Percentiles rank a stretch among this genome's conserved stretches.
These are phyloP conservation scores for Toxostoma redivivum DNA, from an alignment of 2,113 vertebrate genomes.

Conservation along the genomic window DNA sequence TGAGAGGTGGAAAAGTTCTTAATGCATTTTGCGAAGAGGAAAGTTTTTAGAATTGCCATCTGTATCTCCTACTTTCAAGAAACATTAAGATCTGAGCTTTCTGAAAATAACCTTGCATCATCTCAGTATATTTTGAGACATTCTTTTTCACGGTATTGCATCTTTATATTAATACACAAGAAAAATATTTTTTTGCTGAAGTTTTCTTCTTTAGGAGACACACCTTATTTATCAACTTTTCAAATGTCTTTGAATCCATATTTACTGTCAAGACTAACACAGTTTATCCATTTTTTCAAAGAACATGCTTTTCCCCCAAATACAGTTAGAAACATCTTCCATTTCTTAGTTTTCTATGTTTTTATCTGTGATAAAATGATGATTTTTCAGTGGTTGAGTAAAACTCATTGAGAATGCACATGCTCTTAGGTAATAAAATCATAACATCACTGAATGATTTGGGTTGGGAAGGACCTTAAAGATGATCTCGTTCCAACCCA, in stretches of 20 bases:
- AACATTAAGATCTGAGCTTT: slow-evolving; percentile 54
- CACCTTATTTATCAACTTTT: background rate
- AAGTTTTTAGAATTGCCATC: slow-evolving; percentile 72
- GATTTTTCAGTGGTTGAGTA: background rate
- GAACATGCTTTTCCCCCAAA: background rate
- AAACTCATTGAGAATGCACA: background rate
- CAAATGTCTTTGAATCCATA: background rate
- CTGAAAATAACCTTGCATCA: background rate
- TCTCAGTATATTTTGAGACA: background rate
- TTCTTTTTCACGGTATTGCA: background rate
- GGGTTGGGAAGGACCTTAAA: background rate
- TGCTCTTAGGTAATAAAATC: background rate
- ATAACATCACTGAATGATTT: background rate
- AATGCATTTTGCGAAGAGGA: slow-evolving; percentile 49
- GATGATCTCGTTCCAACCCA: background rate
- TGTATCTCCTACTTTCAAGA: slow-evolving; percentile 61
- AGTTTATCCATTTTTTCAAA: background rate
- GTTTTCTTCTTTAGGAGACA: background rate
- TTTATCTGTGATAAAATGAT: background rate
- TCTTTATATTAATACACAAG: background rate
- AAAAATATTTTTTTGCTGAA: background rate
- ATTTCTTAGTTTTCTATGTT: background rate
- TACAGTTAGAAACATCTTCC: background rate
- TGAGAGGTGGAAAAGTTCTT: background rate
- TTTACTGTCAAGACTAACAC: background rate